A percentile compares a stretch with the other conserved stretches of the same genome.
These are phyloP conservation scores for Pseudochirops cupreus DNA, from an alignment of 2,797 vertebrate species.

Conservation along the genomic window DNA sequence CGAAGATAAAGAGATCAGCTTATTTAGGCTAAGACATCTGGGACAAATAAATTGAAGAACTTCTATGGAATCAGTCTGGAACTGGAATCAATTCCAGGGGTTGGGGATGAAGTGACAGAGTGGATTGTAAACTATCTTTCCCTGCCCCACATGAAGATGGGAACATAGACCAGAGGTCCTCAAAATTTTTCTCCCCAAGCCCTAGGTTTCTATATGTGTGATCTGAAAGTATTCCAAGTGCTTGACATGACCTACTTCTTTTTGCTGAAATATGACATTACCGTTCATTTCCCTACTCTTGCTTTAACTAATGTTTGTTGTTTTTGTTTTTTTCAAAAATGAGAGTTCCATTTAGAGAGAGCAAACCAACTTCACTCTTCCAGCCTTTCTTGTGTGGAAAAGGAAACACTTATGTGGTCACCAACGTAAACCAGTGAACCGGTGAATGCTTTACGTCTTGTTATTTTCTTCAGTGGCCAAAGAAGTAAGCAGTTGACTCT, in stretches of 20 bases:
- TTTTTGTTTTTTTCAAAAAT: slow-evolving; percentile 74
- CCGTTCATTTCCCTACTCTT: neutral
- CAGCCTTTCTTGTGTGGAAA: slow-evolving; percentile 93
- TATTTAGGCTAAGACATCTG: neutral
- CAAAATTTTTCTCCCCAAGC: neutral
- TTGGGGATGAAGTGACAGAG: neutral
- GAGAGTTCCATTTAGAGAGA: slow-evolving; percentile 92
- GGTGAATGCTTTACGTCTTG: slow-evolving; percentile 94
- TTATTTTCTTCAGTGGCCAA: slow-evolving; percentile 94
- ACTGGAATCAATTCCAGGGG: neutral
- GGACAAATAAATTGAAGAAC: neutral
- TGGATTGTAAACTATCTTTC: neutral
- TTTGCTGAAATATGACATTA: neutral
- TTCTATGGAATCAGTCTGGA: neutral
- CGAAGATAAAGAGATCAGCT: neutral
- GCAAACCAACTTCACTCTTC: slow-evolving; percentile 94
- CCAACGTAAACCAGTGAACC: slow-evolving; percentile 94
- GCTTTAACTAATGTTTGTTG: neutral
- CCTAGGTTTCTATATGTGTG: neutral
- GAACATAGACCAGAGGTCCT: neutral
- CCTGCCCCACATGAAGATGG: neutral
- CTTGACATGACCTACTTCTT: neutral
- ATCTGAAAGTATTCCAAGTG: neutral
- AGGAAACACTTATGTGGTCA: slow-evolving; percentile 93
- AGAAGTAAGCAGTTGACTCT: slow-evolving; percentile 84